A percentile compares a stretch with the other conserved stretches of the same genome.
Evolutionary conservation across 2,797 vertebrate genomes (phyloP).

Genomic region (Thaleichthys pacificus): DNA sequence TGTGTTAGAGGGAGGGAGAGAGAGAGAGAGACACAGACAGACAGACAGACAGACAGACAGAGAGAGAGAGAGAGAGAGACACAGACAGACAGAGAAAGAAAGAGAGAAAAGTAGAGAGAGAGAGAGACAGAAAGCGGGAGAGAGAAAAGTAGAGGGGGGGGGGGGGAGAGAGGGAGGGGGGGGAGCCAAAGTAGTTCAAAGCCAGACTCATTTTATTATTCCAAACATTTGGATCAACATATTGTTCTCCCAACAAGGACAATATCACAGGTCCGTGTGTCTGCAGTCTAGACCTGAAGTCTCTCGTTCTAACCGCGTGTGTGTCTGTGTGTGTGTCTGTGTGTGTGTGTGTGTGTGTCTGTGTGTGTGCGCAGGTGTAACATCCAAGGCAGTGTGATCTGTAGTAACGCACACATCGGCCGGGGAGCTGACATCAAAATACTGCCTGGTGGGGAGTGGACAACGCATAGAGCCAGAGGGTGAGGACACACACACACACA

Average conservation of each 20-base stretch:
- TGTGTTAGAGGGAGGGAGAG: neutral
- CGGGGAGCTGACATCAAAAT: constrained; percentile 87
- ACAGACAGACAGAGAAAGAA: too few relatives aligned
- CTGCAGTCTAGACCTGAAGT: too few relatives aligned
- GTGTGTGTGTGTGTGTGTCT: neutral
- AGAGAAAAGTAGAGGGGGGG: neutral
- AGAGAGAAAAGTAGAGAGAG: too few relatives aligned
- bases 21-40: neutral
- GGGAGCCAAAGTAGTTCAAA: neutral
- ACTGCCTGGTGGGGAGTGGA: constrained; percentile 90
- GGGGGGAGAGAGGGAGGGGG: neutral
- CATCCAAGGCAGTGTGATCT: constrained; percentile 92
- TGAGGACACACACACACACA: constrained; percentile 45
- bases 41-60: too few relatives aligned
- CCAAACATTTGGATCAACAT: too few relatives aligned
- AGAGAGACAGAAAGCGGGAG: neutral
- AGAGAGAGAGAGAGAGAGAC: too few relatives aligned
- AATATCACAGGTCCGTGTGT: too few relatives aligned
- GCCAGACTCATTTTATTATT: too few relatives aligned
- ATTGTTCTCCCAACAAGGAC: too few relatives aligned
- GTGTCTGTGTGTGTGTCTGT: neutral
- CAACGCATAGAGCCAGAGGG: constrained; percentile 83
- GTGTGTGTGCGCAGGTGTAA: constrained; percentile 77
- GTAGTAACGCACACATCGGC: constrained; percentile 87
- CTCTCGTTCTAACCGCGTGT: too few relatives aligned